These are phyloP conservation scores for Dusona sp. DNA, from an alignment of 2,888 invertebrate species.

Conservation along the genomic window DNA sequence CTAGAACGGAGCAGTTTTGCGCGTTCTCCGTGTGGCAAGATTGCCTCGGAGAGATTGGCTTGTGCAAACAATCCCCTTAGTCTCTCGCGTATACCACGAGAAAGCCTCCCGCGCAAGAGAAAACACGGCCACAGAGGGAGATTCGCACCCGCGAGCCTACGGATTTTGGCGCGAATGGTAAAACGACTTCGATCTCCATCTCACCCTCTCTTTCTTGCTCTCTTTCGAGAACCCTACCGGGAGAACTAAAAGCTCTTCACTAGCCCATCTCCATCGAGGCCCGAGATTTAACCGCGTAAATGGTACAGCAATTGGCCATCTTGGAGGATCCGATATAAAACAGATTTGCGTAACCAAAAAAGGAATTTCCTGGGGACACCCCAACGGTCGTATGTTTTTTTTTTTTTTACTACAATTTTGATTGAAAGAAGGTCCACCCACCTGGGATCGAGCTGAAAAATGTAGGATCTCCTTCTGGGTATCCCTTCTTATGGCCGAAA, in stretches of 20 bases:
- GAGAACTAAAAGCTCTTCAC: constrained; percentile 41
- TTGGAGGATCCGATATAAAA: constrained; percentile 27
- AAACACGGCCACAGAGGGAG: constrained; percentile 45
- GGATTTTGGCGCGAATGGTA: constrained; percentile 61
- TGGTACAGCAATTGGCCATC: constrained; percentile 45
- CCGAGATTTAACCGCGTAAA: constrained; percentile 13
- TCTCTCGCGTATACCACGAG: constrained; percentile 41
- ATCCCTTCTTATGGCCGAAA: constrained; percentile 3
- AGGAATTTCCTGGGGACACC: constrained; percentile 21
- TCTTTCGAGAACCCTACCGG: constrained; percentile 13
- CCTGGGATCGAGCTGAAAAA: constrained; percentile 32
- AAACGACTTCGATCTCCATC: constrained; percentile 2
- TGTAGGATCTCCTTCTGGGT: not conserved
- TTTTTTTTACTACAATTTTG: constrained; percentile 28
- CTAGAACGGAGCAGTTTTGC: constrained; percentile 22
- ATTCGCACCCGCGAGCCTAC: constrained; percentile 24
- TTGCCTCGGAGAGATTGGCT: constrained; percentile 49
- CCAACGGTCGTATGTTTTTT: not conserved
- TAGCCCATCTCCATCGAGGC: constrained; percentile 9
- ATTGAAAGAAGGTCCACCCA: constrained; percentile 32
- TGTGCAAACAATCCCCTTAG: constrained; percentile 66
- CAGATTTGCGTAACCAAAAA: constrained; percentile 38
- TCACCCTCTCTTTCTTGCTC: not conserved
- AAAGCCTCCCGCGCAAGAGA: constrained; percentile 35
- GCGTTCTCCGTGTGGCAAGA: constrained; percentile 23